These are phyloP conservation scores for Ostrea edulis DNA, from an alignment of 1,140 invertebrate genomes.

Conservation along the genomic window DNA sequence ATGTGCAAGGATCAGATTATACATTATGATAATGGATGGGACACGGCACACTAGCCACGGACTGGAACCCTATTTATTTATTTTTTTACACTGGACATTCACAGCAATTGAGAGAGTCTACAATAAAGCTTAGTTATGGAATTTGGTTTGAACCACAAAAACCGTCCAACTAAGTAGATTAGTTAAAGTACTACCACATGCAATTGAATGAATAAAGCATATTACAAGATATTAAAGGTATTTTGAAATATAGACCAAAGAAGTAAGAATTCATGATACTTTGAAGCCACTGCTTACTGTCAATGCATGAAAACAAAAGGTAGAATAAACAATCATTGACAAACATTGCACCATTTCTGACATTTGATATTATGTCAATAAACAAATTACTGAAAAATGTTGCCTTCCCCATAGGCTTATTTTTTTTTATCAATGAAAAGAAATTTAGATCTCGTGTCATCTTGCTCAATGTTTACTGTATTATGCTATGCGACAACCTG, in stretches of 20 bases:
- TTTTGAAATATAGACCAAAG: slow-evolving; percentile 7
- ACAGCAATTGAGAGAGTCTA: neutral
- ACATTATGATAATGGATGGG: neutral
- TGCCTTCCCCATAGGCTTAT: neutral
- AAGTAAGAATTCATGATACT: neutral
- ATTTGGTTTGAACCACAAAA: neutral
- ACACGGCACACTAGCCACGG: neutral
- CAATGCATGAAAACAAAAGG: neutral
- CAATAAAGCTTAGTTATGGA: slow-evolving; percentile 5
- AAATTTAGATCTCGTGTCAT: neutral
- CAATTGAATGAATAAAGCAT: neutral
- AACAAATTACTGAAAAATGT: neutral
- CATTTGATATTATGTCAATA: neutral
- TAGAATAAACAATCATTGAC: neutral
- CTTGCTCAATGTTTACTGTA: neutral
- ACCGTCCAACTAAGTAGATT: neutral
- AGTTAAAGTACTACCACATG: neutral
- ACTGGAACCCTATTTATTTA: neutral
- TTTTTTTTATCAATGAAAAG: neutral
- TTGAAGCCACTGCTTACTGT: neutral
- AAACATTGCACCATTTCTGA: slow-evolving; percentile 23
- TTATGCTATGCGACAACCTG: neutral
- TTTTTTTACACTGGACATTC: neutral
- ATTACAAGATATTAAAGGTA: neutral
- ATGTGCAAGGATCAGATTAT: slow-evolving; percentile 1